Conservation (phyloP, 2,113 vertebrate species). For the Triplophysa rosa region DNA sequence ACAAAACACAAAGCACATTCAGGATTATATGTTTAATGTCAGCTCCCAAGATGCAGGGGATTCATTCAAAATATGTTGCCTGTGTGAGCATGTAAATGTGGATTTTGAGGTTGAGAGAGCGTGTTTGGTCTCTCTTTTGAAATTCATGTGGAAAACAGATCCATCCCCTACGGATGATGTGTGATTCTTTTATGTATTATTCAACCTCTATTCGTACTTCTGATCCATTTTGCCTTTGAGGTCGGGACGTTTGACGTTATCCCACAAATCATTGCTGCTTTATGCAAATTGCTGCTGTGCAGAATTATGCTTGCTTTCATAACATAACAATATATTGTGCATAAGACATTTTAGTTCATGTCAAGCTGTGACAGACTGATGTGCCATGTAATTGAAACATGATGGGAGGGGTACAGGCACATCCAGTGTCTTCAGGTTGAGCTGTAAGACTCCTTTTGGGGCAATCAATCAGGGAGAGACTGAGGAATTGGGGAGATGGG, state of each 20-base stretch:
- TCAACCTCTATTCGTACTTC: conserved; percentile 6
- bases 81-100: conserved; percentile 5
- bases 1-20: neutral
- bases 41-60: conserved; percentile 26
- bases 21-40: conserved; percentile 18
- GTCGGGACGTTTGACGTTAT: conserved; percentile 1
- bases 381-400: conserved; percentile 9
- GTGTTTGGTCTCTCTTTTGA: conserved; percentile 20
- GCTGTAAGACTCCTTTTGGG: conserved; percentile 51
- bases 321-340: neutral
- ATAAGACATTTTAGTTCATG: neutral
- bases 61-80: conserved; percentile 14
- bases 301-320: neutral
- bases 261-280: neutral
- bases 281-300: conserved; percentile 14
- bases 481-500: conserved; percentile 57
- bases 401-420: conserved; percentile 36
- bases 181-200: conserved; percentile 18
- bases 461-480: conserved; percentile 58
- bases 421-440: conserved; percentile 37
- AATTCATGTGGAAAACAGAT: conserved; percentile 52
- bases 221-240: conserved; percentile 17
- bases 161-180: conserved; percentile 31
- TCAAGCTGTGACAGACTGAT: conserved; percentile 22
- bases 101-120: neutral